A percentile compares a stretch with the other conserved stretches of the same genome.
Conservation (phyloP, 2,113 vertebrate species). For the Meriones unguiculatus region DNA sequence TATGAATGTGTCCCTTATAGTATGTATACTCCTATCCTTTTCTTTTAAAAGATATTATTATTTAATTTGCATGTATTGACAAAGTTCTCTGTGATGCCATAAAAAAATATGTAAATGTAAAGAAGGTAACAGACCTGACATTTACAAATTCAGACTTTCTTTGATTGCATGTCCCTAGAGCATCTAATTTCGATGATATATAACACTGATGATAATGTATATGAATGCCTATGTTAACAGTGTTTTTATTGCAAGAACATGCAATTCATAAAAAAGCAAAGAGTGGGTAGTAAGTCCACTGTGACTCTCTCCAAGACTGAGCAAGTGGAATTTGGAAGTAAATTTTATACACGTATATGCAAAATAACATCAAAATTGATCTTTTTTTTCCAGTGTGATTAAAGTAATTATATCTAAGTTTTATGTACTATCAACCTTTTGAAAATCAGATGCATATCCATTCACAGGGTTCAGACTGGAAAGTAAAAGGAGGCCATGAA, state of each 20-base stretch:
- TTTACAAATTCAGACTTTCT: neutral
- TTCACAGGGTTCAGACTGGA: neutral
- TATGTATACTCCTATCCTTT: constrained; percentile 88
- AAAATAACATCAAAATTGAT: constrained; percentile 26
- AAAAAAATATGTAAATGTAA: neutral
- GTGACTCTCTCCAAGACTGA: neutral
- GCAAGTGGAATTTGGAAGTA: neutral
- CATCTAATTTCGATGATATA: neutral
- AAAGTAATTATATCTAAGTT: neutral
- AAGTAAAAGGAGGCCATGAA: neutral
- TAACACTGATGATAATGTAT: neutral
- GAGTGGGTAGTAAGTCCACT: neutral
- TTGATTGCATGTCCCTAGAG: neutral
- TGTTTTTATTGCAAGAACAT: neutral
- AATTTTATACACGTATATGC: neutral
- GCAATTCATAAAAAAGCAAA: neutral
- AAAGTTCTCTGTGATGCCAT: neutral
- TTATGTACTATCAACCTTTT: constrained; percentile 43
- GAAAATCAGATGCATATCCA: constrained; percentile 38
- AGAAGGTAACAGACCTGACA: neutral
- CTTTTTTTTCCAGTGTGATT: neutral
- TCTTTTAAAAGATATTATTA: constrained; percentile 8
- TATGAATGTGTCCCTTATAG: constrained; percentile 99
- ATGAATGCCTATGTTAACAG: neutral
- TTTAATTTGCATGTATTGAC: constrained; percentile 42